These are phyloP conservation scores for Physeter macrocephalus DNA, from an alignment of 2,113 vertebrate species.

Conservation along the genomic window DNA sequence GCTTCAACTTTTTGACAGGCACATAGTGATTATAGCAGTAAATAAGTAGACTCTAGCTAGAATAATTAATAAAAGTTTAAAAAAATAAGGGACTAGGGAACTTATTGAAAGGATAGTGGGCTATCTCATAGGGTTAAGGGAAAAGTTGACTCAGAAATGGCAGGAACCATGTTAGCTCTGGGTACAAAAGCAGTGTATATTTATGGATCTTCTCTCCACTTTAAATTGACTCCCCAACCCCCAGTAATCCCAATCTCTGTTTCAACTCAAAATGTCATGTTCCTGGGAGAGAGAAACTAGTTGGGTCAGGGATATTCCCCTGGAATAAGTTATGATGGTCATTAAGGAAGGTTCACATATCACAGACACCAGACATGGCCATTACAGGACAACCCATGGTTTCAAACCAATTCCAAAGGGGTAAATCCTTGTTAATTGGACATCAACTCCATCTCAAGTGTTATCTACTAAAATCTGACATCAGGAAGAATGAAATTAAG, in stretches of 20 bases:
- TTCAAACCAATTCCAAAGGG: neutral
- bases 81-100: neutral
- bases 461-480: neutral
- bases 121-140: neutral
- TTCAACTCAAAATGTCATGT: neutral
- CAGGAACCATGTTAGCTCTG: neutral
- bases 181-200: neutral
- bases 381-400: neutral
- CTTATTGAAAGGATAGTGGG: neutral
- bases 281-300: neutral
- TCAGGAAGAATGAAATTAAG: neutral
- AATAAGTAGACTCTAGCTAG: neutral
- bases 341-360: neutral
- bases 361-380: neutral
- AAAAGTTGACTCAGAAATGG: neutral
- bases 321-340: neutral
- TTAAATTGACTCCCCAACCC: neutral
- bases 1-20: neutral
- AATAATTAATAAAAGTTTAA: neutral
- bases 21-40: neutral
- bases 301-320: neutral
- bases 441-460: neutral
- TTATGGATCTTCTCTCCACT: neutral
- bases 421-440: neutral
- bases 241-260: neutral